Base-by-base conservation (phyloP, 2,888 invertebrate genomes). In the Eueremaeus valkanovi region DNA sequence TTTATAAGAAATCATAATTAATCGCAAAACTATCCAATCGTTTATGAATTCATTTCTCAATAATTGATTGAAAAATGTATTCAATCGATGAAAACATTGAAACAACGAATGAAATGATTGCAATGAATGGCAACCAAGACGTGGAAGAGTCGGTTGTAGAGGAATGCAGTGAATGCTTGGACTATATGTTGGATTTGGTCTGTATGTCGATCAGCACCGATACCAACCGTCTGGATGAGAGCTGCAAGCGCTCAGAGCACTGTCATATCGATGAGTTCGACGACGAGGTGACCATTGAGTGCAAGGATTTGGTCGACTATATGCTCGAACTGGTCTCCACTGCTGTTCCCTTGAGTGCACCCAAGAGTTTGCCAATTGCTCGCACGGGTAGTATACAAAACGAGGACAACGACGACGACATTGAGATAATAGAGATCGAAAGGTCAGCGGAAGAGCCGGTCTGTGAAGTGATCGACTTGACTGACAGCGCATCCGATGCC, bases 261-360 rank as follows among this genome's bases (percentile, higher is more conserved):
- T 66, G 33, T 33, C 16, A 36, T 27, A 16, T 33, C 36, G 31
- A 66, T 21, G n/a, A 33, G 21, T 33, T n/a, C 0, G 66, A 66
- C 33, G 66, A 66, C n/a, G 29, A 66, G 18, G 3, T 33, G 1
- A 36, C 21, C 2, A n/a, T 21, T 36, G 29, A 73, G 11, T 58
- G 29, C 40, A 51, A 55, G n/a, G 58, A 73, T 27, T 29, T 73
- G 16, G 27, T 51, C 36, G 75, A 72, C 33, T 72, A 72, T 61
- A 75, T 75, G 75, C 36, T 72, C 18, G 72, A 72, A 36, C 61
- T 72, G 72, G 75, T 72, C 13, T 72, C 72, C 1, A 33, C 73
- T 58, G 73, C 55, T 33, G 73, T 73, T 18, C 58, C 73, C 1
- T 29, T 13, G 11, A 55, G 11, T n/a, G n/a, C 16, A 29, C 8